A percentile compares a stretch with the other conserved stretches of the same genome.
Evolutionary conservation across 2,113 vertebrate genomes (phyloP).

Genomic region (Chamaea fasciata): DNA sequence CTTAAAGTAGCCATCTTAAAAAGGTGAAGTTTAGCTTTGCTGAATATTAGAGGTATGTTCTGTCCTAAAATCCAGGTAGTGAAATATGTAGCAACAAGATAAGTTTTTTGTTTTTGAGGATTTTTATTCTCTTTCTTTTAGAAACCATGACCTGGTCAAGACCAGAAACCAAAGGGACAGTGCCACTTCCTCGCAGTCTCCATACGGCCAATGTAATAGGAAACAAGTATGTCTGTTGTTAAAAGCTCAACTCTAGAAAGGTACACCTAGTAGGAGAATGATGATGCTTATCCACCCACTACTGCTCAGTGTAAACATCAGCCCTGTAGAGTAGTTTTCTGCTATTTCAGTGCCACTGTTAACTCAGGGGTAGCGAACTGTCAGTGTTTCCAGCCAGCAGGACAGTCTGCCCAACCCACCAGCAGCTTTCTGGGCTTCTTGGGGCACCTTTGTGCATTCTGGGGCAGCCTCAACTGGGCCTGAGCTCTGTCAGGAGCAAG

Average conservation of each 20-base stretch:
- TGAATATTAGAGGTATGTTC: neutral
- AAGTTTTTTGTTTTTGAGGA: neutral
- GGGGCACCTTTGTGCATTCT: neutral
- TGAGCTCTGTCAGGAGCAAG: neutral
- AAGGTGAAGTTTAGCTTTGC: neutral
- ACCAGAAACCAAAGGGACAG: conserved; percentile 83
- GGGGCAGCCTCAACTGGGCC: neutral
- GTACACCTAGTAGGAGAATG: conserved; percentile 69
- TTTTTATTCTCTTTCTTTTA: conserved; percentile 65
- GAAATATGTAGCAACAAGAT: neutral
- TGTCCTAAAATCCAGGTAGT: neutral
- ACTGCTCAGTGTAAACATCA: conserved; percentile 28
- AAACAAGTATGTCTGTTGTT: conserved; percentile 87
- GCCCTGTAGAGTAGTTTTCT: neutral
- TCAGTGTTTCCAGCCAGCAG: neutral
- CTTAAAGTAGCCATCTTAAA: neutral
- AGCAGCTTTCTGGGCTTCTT: neutral
- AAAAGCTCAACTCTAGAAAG: conserved; percentile 71
- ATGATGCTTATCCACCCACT: conserved; percentile 31
- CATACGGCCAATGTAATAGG: conserved; percentile 92
- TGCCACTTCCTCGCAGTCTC: conserved; percentile 90
- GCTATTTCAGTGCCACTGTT: neutral
- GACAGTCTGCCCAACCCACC: neutral
- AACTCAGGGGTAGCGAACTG: neutral
- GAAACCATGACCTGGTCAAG: conserved; percentile 93